Base-by-base conservation (phyloP, 2,797 vertebrate species). In the Catostomus latipinnis region DNA sequence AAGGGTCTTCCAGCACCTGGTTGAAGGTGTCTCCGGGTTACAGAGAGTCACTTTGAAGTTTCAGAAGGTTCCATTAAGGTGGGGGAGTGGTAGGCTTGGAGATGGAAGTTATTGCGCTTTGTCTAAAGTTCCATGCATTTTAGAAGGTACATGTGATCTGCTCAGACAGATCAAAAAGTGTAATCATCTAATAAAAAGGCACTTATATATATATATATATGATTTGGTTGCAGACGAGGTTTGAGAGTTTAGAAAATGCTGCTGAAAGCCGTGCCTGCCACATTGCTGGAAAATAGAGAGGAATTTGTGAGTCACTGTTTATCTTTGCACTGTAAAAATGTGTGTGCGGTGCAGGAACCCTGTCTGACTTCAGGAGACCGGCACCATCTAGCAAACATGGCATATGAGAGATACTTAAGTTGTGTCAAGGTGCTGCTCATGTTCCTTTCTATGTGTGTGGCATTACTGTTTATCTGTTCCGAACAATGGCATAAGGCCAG, bases 221-320 rank as follows among this genome's bases (percentile, higher is more conserved):
- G 66, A 53, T 70, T 78, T 18, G 57, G 49, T 14, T 52, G 6
- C 50, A 56, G 63, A 12, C 14, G 14, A 70, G 49, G 58, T 68
- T 16, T 48, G 7, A 74, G 61, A 46, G 49, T 58, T 67, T 11
- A 73, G 58, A 8, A 75, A 82, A 72, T 83, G 62, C 81, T 76
- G 52, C 63, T 70, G 49, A 66, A 73, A 82, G 45, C 76, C 67
- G 9, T 71, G 83, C 65, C 80, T 80, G 81, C 73, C 81, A 49
- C 73, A 79, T 80, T 69, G 76, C 63, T 86, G 83, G 82, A 78
- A 83, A 87, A 85, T 43, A 18, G 81, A 81, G 82, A 93, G 93
- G 93, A 94, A 94, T 94, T 88, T 92, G 90, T 95, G 94, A 94
- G 92, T 94, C 93, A 95, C 90, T 85, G 89, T 93, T 94, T 94